Conservation (phyloP, 2,113 vertebrate species). For the Sapayoa aenigma region DNA sequence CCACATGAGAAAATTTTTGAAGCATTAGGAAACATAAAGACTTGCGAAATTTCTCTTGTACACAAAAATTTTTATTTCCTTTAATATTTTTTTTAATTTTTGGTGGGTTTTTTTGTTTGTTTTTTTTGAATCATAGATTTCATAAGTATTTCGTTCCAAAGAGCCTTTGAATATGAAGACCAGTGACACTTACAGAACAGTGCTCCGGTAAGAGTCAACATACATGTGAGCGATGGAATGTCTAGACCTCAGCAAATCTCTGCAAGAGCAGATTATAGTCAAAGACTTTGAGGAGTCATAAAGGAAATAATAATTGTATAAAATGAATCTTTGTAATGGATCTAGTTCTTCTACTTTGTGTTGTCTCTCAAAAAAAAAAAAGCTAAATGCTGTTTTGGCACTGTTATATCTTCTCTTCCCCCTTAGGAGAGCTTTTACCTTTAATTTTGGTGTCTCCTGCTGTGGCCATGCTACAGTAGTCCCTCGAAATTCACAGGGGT, state of each 20-base stretch:
- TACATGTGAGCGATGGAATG: not conserved
- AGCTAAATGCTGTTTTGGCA: conserved; percentile 7
- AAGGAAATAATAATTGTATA: not conserved
- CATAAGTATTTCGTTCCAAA: not conserved
- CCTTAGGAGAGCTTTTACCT: conserved; percentile 47
- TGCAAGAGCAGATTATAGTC: not conserved
- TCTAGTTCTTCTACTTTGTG: not conserved
- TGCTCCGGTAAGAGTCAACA: not conserved
- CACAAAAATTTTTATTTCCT: not conserved
- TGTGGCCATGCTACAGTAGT: conserved; percentile 62
- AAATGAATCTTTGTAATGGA: conserved; percentile 6
- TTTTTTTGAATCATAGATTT: not conserved
- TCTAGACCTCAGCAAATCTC: not conserved
- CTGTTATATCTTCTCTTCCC: not conserved
- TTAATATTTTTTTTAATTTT: not conserved
- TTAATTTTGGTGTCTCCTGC: conserved; percentile 55
- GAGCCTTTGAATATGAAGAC: not conserved
- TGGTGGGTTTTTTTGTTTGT: too few species aligned
- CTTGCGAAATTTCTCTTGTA: not conserved
- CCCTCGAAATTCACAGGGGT: too few species aligned
- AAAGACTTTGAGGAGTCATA: not conserved
- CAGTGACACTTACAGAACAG: not conserved
- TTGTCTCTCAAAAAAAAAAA: not conserved
- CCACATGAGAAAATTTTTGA: not conserved
- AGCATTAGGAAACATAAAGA: not conserved